A percentile compares a stretch with the other conserved stretches of the same genome.
phyloP scores from a whole-genome alignment of 2,888 invertebrate genomes.

The Andrena hattorfiana region DNA sequence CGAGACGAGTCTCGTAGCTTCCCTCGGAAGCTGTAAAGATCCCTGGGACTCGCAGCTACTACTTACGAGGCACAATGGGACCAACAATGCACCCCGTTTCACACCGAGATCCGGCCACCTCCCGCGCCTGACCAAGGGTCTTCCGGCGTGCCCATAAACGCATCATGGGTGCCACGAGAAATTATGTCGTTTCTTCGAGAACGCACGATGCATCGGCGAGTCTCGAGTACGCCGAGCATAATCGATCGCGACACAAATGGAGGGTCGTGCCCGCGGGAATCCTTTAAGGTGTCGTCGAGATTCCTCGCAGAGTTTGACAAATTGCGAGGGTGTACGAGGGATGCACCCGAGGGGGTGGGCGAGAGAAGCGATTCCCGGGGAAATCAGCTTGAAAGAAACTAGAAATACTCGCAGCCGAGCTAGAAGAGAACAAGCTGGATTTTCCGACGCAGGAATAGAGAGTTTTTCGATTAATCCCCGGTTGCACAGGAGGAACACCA shows the following conservation, averaged over 20 bases:
- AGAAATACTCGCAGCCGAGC: too few species aligned
- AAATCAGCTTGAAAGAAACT: not conserved
- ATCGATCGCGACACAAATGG: constrained; percentile 20
- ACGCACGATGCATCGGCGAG: not conserved
- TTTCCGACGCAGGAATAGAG: not conserved
- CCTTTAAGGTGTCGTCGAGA: constrained; percentile 15
- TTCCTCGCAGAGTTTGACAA: constrained; percentile 24
- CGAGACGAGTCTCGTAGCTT: constrained; percentile 27
- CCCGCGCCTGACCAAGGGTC: constrained; percentile 75
- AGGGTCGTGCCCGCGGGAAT: constrained; percentile 37
- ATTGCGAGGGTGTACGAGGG: not conserved
- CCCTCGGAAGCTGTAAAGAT: constrained; percentile 67
- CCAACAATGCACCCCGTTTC: constrained; percentile 79
- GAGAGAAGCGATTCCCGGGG: not conserved
- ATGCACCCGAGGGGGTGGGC: too few species aligned
- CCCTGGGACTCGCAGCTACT: constrained; percentile 75
- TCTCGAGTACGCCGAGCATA: constrained; percentile 37
- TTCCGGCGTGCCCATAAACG: constrained; percentile 79
- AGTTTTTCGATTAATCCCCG: not conserved
- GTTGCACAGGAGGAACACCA: not conserved
- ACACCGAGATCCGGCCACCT: constrained; percentile 77
- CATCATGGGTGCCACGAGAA: constrained; percentile 74
- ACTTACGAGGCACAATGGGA: constrained; percentile 79
- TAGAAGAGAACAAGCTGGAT: not conserved
- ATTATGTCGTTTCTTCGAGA: constrained; percentile 22